Evolutionary conservation across 2,888 invertebrate species (phyloP).

Genomic region (Lathronympha strigana): DNA sequence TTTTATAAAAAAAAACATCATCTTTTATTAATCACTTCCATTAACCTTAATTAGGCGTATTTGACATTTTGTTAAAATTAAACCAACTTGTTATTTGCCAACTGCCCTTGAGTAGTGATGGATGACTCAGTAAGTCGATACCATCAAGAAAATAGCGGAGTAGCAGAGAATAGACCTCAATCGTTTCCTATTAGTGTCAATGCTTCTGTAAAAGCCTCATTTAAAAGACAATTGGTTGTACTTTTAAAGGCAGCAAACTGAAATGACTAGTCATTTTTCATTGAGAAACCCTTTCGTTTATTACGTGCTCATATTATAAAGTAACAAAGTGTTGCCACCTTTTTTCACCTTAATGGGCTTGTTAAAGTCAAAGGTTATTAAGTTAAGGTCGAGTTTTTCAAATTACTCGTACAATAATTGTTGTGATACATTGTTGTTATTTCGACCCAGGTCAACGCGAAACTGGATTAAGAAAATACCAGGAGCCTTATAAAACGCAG

Average conservation of each 20-base stretch:
- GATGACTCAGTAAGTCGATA: constrained; percentile 32
- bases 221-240: constrained; percentile 18
- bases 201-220: constrained; percentile 18
- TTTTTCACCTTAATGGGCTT: background rate
- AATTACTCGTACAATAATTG: constrained; percentile 30
- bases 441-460: constrained; percentile 30
- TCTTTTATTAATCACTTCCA: background rate
- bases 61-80: constrained; percentile 13
- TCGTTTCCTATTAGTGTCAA: constrained; percentile 24
- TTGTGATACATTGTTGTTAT: constrained; percentile 37
- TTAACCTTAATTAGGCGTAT: constrained; percentile 4
- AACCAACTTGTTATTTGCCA: constrained; percentile 21
- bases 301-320: background rate
- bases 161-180: constrained; percentile 22
- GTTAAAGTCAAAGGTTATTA: constrained; percentile 36
- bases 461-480: constrained; percentile 33
- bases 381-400: constrained; percentile 35
- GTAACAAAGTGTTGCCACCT: background rate
- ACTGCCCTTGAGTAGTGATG: constrained; percentile 25
- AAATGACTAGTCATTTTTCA: constrained; percentile 8
- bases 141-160: constrained; percentile 32
- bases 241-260: background rate
- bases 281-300: constrained; percentile 8
- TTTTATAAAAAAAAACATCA: background rate
- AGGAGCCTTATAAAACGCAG: constrained; percentile 28